These are phyloP conservation scores for Porites australiensis DNA, from an alignment of 64 coral and sea anemone genomes.

Conservation along the genomic window DNA sequence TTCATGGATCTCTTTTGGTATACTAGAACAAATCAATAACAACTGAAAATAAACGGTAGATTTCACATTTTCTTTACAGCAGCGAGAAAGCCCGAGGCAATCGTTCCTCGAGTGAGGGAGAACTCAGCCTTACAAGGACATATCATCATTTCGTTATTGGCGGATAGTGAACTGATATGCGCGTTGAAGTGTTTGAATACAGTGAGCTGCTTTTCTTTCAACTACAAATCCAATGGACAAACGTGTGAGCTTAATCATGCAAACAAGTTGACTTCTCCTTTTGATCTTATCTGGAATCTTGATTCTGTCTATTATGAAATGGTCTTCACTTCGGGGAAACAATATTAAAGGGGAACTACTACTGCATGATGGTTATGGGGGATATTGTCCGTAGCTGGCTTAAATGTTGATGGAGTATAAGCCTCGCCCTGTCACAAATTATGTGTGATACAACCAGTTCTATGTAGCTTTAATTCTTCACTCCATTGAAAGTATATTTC, in stretches of 20 bases:
- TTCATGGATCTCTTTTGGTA: too few species aligned
- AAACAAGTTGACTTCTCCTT: slow-evolving; percentile 7
- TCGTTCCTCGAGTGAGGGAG: slow-evolving; percentile 7
- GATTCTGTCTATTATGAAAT: slow-evolving; percentile 27
- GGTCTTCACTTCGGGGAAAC: neutral
- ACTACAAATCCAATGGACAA: slow-evolving; percentile 4
- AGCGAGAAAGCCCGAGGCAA: slow-evolving; percentile 21
- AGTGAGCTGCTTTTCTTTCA: slow-evolving; percentile 11
- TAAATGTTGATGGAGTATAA: too few species aligned
- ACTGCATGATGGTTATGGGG: too few species aligned
- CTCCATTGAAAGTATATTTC: too few species aligned
- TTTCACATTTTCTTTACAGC: neutral
- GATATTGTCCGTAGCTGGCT: too few species aligned
- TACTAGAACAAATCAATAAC: too few species aligned
- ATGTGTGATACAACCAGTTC: too few species aligned
- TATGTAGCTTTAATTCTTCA: too few species aligned
- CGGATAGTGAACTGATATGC: neutral
- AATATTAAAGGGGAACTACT: too few species aligned
- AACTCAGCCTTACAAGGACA: slow-evolving; percentile 10
- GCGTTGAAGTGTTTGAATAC: slow-evolving; percentile 35
- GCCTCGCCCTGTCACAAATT: too few species aligned
- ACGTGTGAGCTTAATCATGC: slow-evolving; percentile 29
- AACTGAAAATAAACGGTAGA: neutral
- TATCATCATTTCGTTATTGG: neutral
- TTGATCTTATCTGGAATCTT: neutral